phyloP scores from a whole-genome alignment of 2,797 vertebrate species.

The Anguilla anguilla region DNA sequence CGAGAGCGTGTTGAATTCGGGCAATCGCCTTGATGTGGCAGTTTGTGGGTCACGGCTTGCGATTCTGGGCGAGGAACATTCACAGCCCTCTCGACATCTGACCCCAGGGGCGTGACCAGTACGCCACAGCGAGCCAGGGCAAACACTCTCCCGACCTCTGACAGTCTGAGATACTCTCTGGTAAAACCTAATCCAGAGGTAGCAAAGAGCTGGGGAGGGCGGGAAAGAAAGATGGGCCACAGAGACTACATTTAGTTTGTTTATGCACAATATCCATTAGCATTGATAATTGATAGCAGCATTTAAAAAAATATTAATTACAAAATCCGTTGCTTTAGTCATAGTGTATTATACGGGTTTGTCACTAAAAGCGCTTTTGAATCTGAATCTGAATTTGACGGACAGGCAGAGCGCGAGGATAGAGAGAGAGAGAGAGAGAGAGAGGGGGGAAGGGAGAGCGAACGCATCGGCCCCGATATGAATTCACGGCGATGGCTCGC shows the following conservation, averaged over 20 bases:
- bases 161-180: not conserved
- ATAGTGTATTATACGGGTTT: not conserved
- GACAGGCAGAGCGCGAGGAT: not conserved
- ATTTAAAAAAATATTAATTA: too few species aligned
- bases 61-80: not conserved
- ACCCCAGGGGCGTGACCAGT: not conserved
- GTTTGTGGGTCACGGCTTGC: not conserved
- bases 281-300: not conserved
- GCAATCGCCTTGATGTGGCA: not conserved
- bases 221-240: not conserved
- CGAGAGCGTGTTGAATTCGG: not conserved
- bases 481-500: slow-evolving; percentile 28
- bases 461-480: slow-evolving; percentile 9
- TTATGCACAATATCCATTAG: not conserved
- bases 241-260: not conserved
- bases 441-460: not conserved
- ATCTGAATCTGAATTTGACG: not conserved
- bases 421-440: not conserved
- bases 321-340: too few species aligned
- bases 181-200: not conserved
- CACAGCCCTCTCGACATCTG: not conserved
- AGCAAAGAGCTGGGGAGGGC: not conserved
- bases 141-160: not conserved
- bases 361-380: not conserved
- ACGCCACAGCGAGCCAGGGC: not conserved